Base-by-base conservation (phyloP, 2,113 vertebrate genomes). In the Cynoglossus semilaevis region DNA sequence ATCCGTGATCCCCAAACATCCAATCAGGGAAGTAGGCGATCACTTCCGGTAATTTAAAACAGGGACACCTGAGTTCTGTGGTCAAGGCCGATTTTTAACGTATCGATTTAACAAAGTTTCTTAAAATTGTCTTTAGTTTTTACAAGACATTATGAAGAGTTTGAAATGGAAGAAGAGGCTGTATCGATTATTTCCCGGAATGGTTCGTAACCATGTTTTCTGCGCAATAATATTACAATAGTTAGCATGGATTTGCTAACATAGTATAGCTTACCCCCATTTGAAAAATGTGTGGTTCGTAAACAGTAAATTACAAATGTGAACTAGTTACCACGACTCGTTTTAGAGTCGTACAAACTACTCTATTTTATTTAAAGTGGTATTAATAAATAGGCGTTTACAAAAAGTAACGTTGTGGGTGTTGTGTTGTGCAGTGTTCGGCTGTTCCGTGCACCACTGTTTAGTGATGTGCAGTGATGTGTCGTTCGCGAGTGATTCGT, bases 81-180 rank as follows among this genome's bases (percentile, higher is more conserved):
- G 52, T 50, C 15, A 7, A 1, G 19, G 48, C 22, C 6, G 2
- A 4, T 29, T 29, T 29, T 29, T 29, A 29, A 29, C 22, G 22
- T 29, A 4, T 4, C 22, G 22, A 1, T 36, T 41, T 47, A 15
- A 1, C 8, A 7, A 12, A 13, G 0, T 9, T 7, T 47, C n/a
- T 43, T 9, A 9, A 16, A 5, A 38, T 51, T 15, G 0, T 6
- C n/a, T 1, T 37, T 19, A 18, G 44, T 29, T 29, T 29, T 29
- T 29, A 4, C 22, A 51, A 17, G 51, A 45, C 18, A 8, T 0
- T 1, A 1, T 49, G n/a, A 14, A 8, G 1, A 9, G 2, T 9
- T 17, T 50, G 17, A 42, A 1, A 88, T 88, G 86, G 86, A 80
- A 1, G 69, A 65, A 59, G 66, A 75, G 29, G 53, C 54, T 14